These are phyloP conservation scores for Pemphigus obesinymphae DNA, from an alignment of 1,140 invertebrate genomes.

Conservation along the genomic window DNA sequence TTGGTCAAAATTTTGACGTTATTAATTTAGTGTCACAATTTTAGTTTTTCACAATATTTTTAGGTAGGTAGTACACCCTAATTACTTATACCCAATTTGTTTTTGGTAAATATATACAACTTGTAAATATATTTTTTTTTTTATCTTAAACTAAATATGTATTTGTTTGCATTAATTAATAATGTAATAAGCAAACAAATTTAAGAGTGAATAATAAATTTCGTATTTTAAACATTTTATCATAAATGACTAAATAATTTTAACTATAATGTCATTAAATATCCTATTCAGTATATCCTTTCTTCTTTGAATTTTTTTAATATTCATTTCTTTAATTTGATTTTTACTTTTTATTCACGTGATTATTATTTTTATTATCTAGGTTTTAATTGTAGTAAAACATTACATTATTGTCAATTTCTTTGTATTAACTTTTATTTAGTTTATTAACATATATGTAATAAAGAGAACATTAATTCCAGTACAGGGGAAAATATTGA, in stretches of 20 bases:
- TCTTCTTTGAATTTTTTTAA: background rate
- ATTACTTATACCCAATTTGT: slow-evolving; percentile 5
- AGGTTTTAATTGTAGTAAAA: too few species aligned
- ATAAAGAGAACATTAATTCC: too few species aligned
- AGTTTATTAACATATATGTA: too few species aligned
- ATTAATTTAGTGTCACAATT: background rate
- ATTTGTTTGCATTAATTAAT: slow-evolving; percentile 5
- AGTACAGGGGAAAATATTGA: too few species aligned
- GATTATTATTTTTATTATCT: too few species aligned
- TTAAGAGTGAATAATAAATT: slow-evolving; percentile 24
- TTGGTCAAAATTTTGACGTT: slow-evolving; percentile 5
- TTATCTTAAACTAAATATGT: slow-evolving; percentile 2
- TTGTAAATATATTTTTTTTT: slow-evolving; percentile 15
- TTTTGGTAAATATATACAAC: slow-evolving; percentile 16
- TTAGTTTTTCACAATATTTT: slow-evolving; percentile 21
- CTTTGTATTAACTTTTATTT: too few species aligned
- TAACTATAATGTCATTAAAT: background rate
- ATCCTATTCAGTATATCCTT: background rate
- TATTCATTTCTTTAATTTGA: too few species aligned
- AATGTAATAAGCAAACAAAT: slow-evolving; percentile 20
- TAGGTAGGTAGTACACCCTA: slow-evolving; percentile 17
- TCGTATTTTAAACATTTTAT: background rate
- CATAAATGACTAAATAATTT: background rate
- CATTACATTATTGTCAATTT: too few species aligned
- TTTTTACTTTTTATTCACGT: too few species aligned